phyloP scores from a whole-genome alignment of 1,140 invertebrate genomes.

The Dryas iulia region DNA sequence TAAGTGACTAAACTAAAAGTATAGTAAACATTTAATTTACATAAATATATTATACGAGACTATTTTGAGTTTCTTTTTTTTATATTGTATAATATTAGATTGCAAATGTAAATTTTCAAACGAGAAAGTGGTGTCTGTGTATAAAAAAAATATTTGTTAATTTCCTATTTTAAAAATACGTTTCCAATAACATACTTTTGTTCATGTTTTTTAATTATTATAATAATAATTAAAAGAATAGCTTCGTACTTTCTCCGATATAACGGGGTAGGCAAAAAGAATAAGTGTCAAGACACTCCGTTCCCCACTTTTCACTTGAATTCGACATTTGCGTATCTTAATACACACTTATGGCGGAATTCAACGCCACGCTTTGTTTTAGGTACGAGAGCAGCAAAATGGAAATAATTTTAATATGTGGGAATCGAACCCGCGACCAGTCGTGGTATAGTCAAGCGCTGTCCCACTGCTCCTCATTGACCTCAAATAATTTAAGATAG shows the following conservation, averaged over 20 bases:
- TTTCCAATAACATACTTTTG: too few relatives aligned
- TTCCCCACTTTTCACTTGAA: too few relatives aligned
- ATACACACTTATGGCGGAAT: too few relatives aligned
- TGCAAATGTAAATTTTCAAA: background rate
- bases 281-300: too few relatives aligned
- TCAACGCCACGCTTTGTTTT: background rate
- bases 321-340: too few relatives aligned
- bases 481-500: background rate
- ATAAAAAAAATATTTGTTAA: too few relatives aligned
- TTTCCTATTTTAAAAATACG: too few relatives aligned
- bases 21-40: background rate
- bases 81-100: background rate
- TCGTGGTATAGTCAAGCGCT: background rate
- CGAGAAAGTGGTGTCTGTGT: background rate
- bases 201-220: too few relatives aligned
- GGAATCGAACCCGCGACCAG: background rate
- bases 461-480: background rate
- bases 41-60: background rate
- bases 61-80: background rate
- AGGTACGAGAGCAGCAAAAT: too few relatives aligned
- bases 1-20: background rate
- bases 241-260: too few relatives aligned
- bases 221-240: too few relatives aligned
- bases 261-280: too few relatives aligned
- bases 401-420: background rate